Conservation (phyloP, 2,888 invertebrate genomes). For the Caenorhabditis virilis region DNA sequence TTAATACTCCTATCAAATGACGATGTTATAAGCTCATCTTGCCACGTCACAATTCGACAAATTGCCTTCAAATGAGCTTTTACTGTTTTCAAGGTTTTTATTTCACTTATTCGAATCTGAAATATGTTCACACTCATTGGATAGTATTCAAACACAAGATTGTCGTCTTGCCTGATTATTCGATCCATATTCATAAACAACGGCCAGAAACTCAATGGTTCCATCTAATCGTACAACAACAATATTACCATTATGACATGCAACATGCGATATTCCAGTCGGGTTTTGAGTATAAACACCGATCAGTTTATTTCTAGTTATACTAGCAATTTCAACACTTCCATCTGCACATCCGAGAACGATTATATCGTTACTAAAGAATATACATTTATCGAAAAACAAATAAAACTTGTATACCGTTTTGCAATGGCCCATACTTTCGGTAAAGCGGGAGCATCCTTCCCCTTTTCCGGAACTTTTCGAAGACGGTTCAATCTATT, state of each 20-base stretch:
- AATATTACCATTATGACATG: slow-evolving; percentile 23
- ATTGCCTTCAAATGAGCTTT: slow-evolving; percentile 51
- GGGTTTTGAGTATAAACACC: slow-evolving; percentile 33
- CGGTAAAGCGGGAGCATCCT: slow-evolving; percentile 29
- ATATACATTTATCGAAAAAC: not conserved
- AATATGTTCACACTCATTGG: too few species aligned
- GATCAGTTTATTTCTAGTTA: slow-evolving; percentile 43
- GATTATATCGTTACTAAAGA: slow-evolving; percentile 39
- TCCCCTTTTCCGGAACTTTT: slow-evolving; percentile 11
- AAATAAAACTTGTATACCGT: slow-evolving; percentile 7
- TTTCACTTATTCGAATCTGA: slow-evolving; percentile 26
- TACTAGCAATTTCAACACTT: slow-evolving; percentile 51
- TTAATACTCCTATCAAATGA: slow-evolving; percentile 40
- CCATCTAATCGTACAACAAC: slow-evolving; percentile 59
- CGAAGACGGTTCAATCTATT: slow-evolving; percentile 24
- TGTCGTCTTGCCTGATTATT: too few species aligned
- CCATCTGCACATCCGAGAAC: slow-evolving; percentile 60
- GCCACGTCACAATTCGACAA: slow-evolving; percentile 25
- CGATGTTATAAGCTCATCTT: slow-evolving; percentile 23
- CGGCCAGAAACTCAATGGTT: slow-evolving; percentile 53
- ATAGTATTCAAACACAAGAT: too few species aligned
- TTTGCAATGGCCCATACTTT: slow-evolving; percentile 47
- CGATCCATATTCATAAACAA: slow-evolving; percentile 33
- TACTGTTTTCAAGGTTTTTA: slow-evolving; percentile 25
- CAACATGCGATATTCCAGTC: slow-evolving; percentile 39